Percentiles rank a stretch among this genome's conserved stretches.
phyloP scores from a whole-genome alignment of 1,140 invertebrate species.

The Pseudomyrmex concolor region DNA sequence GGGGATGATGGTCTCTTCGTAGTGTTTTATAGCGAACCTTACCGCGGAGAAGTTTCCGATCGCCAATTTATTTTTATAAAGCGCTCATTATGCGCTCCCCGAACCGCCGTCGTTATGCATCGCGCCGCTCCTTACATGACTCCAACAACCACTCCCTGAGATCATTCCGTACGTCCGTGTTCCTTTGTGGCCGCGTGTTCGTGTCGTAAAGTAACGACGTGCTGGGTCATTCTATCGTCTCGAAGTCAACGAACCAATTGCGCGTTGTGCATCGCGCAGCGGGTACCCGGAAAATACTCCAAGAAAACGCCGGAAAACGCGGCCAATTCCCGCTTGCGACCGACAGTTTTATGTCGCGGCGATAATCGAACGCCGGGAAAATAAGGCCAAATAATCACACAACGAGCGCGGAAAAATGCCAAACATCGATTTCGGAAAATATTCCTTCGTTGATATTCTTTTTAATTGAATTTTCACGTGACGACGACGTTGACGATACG shows the following conservation, averaged over 20 bases:
- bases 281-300: conserved; percentile 31
- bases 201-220: conserved; percentile 58
- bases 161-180: conserved; percentile 32
- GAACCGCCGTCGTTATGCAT: conserved; percentile 28
- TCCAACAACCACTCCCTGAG: conserved; percentile 12
- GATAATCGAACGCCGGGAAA: conserved; percentile 52
- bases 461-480: not conserved
- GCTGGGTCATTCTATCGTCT: conserved; percentile 40
- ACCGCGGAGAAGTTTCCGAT: not conserved
- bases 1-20: no score
- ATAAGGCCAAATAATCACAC: conserved; percentile 17
- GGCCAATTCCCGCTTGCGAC: conserved; percentile 31
- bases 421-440: conserved; percentile 15
- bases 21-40: no score
- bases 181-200: conserved; percentile 26
- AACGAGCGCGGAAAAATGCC: conserved; percentile 8
- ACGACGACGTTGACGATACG: no score
- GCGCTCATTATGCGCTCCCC: conserved; percentile 37
- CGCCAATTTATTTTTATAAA: conserved; percentile 54
- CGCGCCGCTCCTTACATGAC: conserved; percentile 10
- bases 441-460: not conserved
- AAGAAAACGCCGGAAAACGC: conserved; percentile 40
- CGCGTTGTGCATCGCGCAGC: not conserved
- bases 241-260: conserved; percentile 52
- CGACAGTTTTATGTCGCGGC: conserved; percentile 45